These are phyloP conservation scores for Drosophila neotestacea DNA, from an alignment of 2,888 invertebrate species.

Conservation along the genomic window DNA sequence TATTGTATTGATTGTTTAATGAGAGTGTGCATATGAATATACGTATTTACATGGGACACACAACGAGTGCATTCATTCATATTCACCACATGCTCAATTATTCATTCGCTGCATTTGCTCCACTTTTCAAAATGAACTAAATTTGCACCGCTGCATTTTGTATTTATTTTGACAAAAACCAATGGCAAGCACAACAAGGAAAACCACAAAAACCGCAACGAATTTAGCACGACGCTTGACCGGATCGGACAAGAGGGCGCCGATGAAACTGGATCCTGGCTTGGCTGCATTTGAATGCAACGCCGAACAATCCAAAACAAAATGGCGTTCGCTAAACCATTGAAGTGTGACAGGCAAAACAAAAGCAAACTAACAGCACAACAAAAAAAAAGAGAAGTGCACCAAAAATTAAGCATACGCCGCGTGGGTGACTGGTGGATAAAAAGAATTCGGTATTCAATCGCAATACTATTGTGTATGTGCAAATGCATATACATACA, in stretches of 20 bases:
- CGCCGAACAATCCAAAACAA: slow-evolving; percentile 49
- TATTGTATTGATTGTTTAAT: slow-evolving; percentile 1
- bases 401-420: slow-evolving; percentile 67
- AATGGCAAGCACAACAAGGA: slow-evolving; percentile 45
- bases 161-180: slow-evolving; percentile 37
- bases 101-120: slow-evolving; percentile 50
- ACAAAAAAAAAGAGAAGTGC: slow-evolving; percentile 26
- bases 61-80: slow-evolving; percentile 50
- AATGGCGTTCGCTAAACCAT: slow-evolving; percentile 53
- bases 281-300: slow-evolving; percentile 61
- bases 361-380: slow-evolving; percentile 6
- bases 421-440: slow-evolving; percentile 33
- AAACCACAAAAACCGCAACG: slow-evolving; percentile 70
- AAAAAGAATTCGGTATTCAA: slow-evolving; percentile 39
- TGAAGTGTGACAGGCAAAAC: slow-evolving; percentile 60
- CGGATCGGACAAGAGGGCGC: slow-evolving; percentile 27
- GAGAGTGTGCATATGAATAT: neutral
- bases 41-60: slow-evolving; percentile 6
- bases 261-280: slow-evolving; percentile 8
- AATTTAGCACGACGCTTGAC: slow-evolving; percentile 76
- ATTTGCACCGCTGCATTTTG: slow-evolving; percentile 46
- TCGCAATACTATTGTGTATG: slow-evolving; percentile 31
- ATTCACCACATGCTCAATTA: slow-evolving; percentile 65
- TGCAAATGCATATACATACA: slow-evolving; percentile 16
- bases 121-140: slow-evolving; percentile 64